A percentile compares a stretch with the other conserved stretches of the same genome.
Conservation (phyloP, 37 sponge, comb jelly and placozoan genomes). For the Theonella swinhoei region DNA sequence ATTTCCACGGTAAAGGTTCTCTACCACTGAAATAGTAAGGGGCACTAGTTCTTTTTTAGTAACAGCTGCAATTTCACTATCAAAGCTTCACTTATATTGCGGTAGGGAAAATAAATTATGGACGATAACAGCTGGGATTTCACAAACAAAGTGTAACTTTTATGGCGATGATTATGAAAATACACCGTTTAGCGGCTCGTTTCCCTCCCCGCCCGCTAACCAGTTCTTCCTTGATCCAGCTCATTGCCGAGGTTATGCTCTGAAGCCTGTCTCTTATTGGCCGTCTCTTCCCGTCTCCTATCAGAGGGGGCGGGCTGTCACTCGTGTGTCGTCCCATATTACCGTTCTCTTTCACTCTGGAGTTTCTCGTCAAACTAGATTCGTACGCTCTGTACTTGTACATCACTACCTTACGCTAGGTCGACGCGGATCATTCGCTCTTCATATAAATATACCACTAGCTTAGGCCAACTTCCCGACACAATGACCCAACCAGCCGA, state of each 20-base stretch:
- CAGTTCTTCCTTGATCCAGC: conserved; percentile 63
- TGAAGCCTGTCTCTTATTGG: conserved; percentile 12
- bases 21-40: too few relatives aligned
- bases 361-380: background rate
- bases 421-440: background rate
- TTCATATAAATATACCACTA: too few relatives aligned
- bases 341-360: background rate
- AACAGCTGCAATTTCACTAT: too few relatives aligned
- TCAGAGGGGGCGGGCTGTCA: conserved; percentile 5
- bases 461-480: too few relatives aligned
- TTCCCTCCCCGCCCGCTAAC: too few relatives aligned
- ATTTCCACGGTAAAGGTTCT: too few relatives aligned
- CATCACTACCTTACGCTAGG: background rate
- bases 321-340: background rate
- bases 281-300: conserved; percentile 1
- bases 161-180: background rate
- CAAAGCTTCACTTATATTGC: too few relatives aligned
- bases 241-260: conserved; percentile 48
- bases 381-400: background rate
- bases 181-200: background rate
- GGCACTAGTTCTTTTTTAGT: too few relatives aligned
- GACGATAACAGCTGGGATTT: too few relatives aligned
- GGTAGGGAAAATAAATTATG: too few relatives aligned
- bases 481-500: too few relatives aligned
- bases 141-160: background rate